Evolutionary conservation across 2,113 vertebrate genomes (phyloP).

Genomic region (Phaetusa simplex): DNA sequence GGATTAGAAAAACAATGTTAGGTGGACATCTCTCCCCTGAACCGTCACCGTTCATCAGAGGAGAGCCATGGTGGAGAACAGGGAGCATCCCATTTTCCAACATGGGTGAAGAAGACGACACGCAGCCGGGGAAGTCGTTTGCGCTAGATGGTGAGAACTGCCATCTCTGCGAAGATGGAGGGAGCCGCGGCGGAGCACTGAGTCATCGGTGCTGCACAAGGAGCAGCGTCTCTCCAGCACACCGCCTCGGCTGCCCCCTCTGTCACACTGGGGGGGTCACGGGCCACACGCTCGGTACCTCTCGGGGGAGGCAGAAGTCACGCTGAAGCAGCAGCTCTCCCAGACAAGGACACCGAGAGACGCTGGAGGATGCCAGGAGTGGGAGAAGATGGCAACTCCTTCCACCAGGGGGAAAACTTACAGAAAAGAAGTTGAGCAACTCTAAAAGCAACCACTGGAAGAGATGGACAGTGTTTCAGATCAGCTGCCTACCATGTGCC

Average conservation of each 20-base stretch:
- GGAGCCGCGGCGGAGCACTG: background rate
- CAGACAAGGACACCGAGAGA: background rate
- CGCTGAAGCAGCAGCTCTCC: rapidly evolving
- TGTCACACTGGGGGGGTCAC: background rate
- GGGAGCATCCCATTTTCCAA: background rate
- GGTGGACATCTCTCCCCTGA: background rate
- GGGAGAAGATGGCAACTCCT: background rate
- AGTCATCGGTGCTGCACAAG: too few species aligned
- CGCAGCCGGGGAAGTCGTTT: rapidly evolving
- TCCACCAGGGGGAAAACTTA: background rate
- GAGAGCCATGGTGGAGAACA: rapidly evolving
- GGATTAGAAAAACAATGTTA: background rate
- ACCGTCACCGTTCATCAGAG: rapidly evolving
- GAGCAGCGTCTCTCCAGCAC: background rate
- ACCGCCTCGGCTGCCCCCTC: background rate
- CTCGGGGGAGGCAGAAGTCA: background rate
- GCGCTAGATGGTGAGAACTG: rapidly evolving
- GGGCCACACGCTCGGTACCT: rapidly evolving
- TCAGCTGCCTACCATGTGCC: rapidly evolving
- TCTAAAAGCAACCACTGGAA: background rate
- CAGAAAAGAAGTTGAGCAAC: rapidly evolving
- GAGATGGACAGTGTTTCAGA: rapidly evolving
- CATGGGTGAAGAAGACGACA: background rate
- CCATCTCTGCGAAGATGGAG: rapidly evolving
- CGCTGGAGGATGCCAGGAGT: rapidly evolving